Conservation (phyloP, 2,113 vertebrate genomes). For the Anhinga anhinga region DNA sequence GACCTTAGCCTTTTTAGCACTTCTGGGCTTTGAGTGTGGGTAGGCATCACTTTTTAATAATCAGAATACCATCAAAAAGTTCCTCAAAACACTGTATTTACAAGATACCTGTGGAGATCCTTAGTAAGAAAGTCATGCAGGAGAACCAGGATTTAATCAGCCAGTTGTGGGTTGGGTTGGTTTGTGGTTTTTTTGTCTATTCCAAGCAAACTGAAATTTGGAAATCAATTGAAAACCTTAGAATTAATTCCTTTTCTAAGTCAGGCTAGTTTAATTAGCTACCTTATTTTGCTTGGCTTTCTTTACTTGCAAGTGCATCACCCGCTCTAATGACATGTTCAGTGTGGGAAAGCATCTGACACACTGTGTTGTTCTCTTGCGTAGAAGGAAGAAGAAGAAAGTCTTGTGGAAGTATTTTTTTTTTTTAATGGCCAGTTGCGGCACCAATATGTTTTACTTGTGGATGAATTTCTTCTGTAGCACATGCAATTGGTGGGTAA, state of each 20-base stretch:
- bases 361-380: not conserved
- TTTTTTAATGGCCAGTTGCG: not conserved
- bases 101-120: not conserved
- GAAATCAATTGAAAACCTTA: not conserved
- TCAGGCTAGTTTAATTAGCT: not conserved
- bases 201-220: not conserved
- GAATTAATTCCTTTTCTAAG: not conserved
- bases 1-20: not conserved
- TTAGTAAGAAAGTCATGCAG: not conserved
- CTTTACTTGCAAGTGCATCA: not conserved
- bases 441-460: not conserved
- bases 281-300: not conserved
- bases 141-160: not conserved
- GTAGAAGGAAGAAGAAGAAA: not conserved
- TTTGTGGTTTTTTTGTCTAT: not conserved
- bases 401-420: not conserved
- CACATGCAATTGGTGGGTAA: too few species aligned
- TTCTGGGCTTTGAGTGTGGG: not conserved
- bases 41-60: not conserved
- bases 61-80: not conserved
- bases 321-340: not conserved
- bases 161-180: not conserved
- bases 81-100: not conserved
- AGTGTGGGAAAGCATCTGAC: not conserved
- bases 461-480: not conserved